Evolutionary conservation across 2,113 vertebrate species (phyloP).

Genomic region (Agelaius phoeniceus): DNA sequence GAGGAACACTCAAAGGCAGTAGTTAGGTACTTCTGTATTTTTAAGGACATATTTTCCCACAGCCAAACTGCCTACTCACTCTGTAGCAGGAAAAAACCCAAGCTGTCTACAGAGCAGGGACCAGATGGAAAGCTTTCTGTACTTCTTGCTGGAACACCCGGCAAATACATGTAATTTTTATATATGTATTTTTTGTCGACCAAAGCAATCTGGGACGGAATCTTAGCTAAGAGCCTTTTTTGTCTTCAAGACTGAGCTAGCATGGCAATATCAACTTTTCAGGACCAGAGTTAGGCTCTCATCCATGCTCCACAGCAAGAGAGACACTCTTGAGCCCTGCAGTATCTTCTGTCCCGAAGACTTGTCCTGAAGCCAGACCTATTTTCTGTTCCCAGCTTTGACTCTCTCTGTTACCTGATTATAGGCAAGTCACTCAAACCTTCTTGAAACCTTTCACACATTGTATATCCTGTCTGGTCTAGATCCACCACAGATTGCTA

Average conservation of each 20-base stretch:
- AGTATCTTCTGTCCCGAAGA: background rate
- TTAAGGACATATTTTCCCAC: background rate
- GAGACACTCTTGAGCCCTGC: background rate
- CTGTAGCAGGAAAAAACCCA: background rate
- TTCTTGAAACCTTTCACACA: background rate
- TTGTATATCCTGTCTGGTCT: background rate
- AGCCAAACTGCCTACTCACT: background rate
- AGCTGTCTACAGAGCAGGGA: background rate
- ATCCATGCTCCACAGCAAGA: background rate
- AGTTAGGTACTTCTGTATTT: background rate
- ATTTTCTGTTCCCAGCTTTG: background rate
- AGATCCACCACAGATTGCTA: background rate
- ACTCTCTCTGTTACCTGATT: background rate
- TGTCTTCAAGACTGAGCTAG: background rate
- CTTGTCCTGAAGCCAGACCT: background rate
- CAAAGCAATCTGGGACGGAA: background rate
- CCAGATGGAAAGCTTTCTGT: constrained; percentile 24
- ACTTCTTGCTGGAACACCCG: background rate
- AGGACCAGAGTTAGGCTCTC: background rate
- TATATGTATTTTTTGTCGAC: background rate
- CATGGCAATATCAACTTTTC: background rate
- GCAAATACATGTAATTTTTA: constrained; percentile 5
- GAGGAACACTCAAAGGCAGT: background rate
- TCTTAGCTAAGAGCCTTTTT: background rate
- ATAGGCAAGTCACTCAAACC: background rate